Evolutionary conservation across 2,797 vertebrate species (phyloP), one percentile per base, ranked within the genome.

Genomic region (Diglossa cyanea): DNA sequence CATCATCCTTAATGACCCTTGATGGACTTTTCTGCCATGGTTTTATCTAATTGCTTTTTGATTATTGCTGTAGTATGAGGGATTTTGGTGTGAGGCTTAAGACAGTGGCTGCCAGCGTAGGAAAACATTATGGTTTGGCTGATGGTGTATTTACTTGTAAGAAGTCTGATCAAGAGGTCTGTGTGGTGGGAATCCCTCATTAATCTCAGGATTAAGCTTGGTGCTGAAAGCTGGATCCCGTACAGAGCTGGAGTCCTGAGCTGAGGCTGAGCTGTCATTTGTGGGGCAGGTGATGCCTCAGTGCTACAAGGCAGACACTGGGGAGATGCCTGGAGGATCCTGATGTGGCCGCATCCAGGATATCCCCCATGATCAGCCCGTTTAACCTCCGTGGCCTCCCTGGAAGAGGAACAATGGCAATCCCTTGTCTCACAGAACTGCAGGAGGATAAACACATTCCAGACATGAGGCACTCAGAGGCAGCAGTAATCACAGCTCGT

Each of bases 1-100:
- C 15, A 2, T 94, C 89, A 81, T 91, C 84, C 74, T 89, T 96
- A 93, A 95, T 25, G 16, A 85, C 89, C 93, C 63, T 45, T 85
- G 81, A 91, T 94, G 94, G 96, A 94, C 91, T 93, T 94, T 25
- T 31, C 84, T 92, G 93, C 93, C 84, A 63, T 30, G 45, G 53
- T 63, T 87, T 89, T 91, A 76, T 92, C 84, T 93, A 85, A 92
- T 90, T 88, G 78, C 65, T 67, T 76, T 94, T 89, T 93, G 91
- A 96, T 86, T 80, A 67, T 93, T 75, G 51, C 93, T 77, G 44
- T 60, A 50, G 62, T 60, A 14, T 86, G 93, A 93, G 79, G 65
- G 91, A 91, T 94, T 95, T 68, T 67, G 75, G 81, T 80, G 78
- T 61, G 54, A 87, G 78, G 90, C 83, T 94, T 84, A 87, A 94